Evolutionary conservation across 2,113 vertebrate species (phyloP).

Genomic region (Silurus glanis): DNA sequence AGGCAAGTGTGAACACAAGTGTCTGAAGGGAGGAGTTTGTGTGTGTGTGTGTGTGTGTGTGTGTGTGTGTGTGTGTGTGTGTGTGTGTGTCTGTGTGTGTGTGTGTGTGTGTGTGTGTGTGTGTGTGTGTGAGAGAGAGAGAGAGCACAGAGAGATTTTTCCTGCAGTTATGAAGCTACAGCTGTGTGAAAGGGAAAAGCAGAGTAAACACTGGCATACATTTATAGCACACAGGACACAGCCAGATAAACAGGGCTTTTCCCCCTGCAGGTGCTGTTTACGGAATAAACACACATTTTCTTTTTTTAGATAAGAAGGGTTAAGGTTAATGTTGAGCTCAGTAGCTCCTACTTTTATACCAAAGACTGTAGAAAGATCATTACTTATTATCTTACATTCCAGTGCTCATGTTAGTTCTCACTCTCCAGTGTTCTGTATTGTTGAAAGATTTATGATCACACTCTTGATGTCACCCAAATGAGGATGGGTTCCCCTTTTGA

Average conservation of each 20-base stretch:
- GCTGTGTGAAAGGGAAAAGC: conserved; percentile 17
- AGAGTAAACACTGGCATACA: conserved; percentile 26
- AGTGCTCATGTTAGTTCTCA: too few relatives aligned
- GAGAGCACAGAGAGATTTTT: background rate
- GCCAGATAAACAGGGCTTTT: background rate
- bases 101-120: background rate
- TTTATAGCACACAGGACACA: conserved; percentile 14
- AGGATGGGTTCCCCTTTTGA: too few relatives aligned
- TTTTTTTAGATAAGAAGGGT: background rate
- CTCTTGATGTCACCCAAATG: too few relatives aligned
- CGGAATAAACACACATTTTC: background rate
- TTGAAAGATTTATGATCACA: too few relatives aligned
- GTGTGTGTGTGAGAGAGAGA: background rate
- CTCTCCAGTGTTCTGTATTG: too few relatives aligned
- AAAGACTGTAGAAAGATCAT: too few relatives aligned
- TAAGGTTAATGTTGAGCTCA: too few relatives aligned
- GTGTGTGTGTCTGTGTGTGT: conserved; percentile 3
- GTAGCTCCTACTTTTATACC: too few relatives aligned
- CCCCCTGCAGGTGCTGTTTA: conserved; percentile 9
- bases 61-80: background rate
- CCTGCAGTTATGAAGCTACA: conserved; percentile 15
- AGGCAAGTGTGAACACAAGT: conserved; percentile 9
- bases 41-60: background rate
- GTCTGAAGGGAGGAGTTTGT: background rate
- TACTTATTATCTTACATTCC: too few relatives aligned